Evolutionary conservation across 2,888 invertebrate species (phyloP), one percentile per base, ranked within the genome.

Genomic region (Volucella inflata): DNA sequence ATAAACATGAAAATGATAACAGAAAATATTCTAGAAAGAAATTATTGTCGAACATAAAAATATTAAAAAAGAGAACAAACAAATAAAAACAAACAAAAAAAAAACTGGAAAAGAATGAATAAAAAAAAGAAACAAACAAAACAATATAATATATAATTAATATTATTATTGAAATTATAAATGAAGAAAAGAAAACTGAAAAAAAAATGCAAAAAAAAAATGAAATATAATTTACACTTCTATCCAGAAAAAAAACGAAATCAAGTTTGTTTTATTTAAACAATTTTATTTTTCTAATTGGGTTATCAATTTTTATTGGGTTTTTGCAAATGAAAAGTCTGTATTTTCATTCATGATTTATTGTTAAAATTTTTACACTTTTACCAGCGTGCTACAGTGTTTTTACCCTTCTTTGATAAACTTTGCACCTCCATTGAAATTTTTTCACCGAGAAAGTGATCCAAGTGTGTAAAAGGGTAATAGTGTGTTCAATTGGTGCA

Each of bases 161-260:
- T 83, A 82, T 80, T 87, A 88, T 87, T 83, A 83, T 77, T 62
- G 72, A 71, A 44, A 87, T 81, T 60, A 62, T 83, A 87, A 74
- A 87, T 30, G 30, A 17, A 81, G 75, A 62, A 59, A 67, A 62
- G 77, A 62, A 85, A 53, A 76, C 42, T 40, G 51, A 76, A 17
- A 70, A 82, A 68, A 75, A 68, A 67, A 83, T 76, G 53, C 51
- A 65, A 70, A 87, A 78, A 77, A 78, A 88, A 82, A 82, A 70
- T 55, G 72, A 88, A 81, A 84, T 87, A 87, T 74, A 82, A 87
- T 85, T 85, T 85, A 81, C 85, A 85, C 81, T 85, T 85, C 85
- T 85, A 85, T 85, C 81, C 85, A 85, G 80, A 85, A 85, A 48
- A 85, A 71, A 85, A 78, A 59, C 50, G 67, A 68, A 55, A 21